These are phyloP conservation scores for Psettodes erumei DNA, from an alignment of 2,113 vertebrate species.

Conservation along the genomic window DNA sequence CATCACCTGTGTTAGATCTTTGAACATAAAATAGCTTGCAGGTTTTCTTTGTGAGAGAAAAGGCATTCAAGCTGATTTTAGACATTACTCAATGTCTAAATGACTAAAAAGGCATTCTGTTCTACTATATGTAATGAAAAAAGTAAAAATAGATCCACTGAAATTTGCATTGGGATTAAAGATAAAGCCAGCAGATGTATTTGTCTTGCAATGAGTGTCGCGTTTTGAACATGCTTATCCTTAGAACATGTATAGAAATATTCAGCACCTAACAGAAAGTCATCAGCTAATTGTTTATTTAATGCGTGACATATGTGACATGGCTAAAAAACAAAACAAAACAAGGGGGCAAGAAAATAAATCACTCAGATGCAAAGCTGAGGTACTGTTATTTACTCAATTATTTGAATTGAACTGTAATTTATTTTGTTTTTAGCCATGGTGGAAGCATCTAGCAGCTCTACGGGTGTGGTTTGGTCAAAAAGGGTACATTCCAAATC, in stretches of 20 bases:
- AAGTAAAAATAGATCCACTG: conserved; percentile 39
- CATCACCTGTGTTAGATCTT: conserved; percentile 44
- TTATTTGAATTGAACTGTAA: neutral
- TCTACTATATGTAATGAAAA: conserved; percentile 39
- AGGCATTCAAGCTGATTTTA: conserved; percentile 34
- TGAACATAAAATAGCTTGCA: conserved; percentile 47
- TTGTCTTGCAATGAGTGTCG: conserved; percentile 8
- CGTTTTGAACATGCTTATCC: neutral
- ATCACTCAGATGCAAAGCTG: too few relatives aligned
- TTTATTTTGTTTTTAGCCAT: neutral
- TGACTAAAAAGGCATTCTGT: conserved; percentile 1
- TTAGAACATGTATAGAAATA: too few relatives aligned
- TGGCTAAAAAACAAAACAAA: too few relatives aligned
- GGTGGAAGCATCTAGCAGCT: neutral
- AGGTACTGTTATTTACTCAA: too few relatives aligned
- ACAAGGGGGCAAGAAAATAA: too few relatives aligned
- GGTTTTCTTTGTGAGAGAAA: conserved; percentile 42
- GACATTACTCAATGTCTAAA: conserved; percentile 27
- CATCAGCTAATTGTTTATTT: too few relatives aligned
- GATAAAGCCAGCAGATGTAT: conserved; percentile 21
- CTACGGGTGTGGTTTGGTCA: too few relatives aligned
- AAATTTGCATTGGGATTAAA: conserved; percentile 36
- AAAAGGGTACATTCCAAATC: too few relatives aligned
- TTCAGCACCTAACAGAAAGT: too few relatives aligned
- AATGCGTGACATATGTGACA: too few relatives aligned